Evolutionary conservation across 2,888 invertebrate genomes (phyloP).

Genomic region (Trisateles emortualis): DNA sequence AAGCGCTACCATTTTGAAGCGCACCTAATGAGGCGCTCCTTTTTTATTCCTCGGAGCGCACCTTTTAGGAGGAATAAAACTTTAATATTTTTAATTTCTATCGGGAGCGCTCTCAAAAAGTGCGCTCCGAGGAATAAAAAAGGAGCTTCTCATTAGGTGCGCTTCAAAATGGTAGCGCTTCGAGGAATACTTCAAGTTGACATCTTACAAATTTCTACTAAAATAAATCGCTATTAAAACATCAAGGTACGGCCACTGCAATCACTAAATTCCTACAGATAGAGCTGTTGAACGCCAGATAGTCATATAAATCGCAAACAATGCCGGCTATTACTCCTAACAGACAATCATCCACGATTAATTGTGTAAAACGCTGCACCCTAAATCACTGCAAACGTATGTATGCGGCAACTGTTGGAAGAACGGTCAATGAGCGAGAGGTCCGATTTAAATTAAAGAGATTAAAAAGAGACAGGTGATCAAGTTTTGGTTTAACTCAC

Average conservation of each 20-base stretch:
- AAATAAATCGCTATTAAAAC: background rate
- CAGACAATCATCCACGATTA: slow-evolving; percentile 52
- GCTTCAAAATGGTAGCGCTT: no score
- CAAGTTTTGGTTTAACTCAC: background rate
- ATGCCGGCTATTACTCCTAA: slow-evolving; percentile 40
- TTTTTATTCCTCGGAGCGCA: no score
- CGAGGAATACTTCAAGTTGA: no score
- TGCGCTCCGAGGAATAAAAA: no score
- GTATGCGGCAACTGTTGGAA: slow-evolving; percentile 3
- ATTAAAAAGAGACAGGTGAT: slow-evolving; percentile 6
- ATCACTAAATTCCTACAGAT: slow-evolving; percentile 39
- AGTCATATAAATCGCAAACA: slow-evolving; percentile 40
- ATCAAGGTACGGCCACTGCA: slow-evolving; percentile 8
- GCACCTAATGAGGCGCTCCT: no score
- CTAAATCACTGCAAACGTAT: slow-evolving; percentile 47
- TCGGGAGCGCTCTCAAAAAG: no score
- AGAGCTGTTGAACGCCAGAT: slow-evolving; percentile 32
- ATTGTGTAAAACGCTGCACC: slow-evolving; percentile 49
- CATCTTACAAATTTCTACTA: background rate
- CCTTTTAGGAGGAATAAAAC: no score
- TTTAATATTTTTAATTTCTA: no score
- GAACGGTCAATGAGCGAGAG: background rate
- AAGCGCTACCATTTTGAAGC: no score
- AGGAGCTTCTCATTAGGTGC: no score
- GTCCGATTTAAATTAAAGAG: background rate